These are phyloP conservation scores for Drosophila suboccidentalis DNA, from an alignment of 2,888 invertebrate species.

Conservation along the genomic window DNA sequence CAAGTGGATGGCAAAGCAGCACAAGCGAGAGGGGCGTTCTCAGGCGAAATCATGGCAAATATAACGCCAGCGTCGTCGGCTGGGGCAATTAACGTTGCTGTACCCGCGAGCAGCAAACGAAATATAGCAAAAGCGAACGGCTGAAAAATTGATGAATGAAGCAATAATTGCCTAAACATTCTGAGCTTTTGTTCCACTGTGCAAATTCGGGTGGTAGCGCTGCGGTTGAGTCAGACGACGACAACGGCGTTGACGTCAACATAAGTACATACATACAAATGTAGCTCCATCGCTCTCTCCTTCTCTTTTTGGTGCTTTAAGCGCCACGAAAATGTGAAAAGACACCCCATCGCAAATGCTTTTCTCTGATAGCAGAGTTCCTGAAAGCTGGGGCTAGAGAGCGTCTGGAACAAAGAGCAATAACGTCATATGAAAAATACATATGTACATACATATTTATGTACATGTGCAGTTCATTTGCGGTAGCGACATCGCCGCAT, in stretches of 20 bases:
- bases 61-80: constrained; percentile 21
- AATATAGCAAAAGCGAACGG: constrained; percentile 36
- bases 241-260: constrained; percentile 64
- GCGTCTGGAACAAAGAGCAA: constrained; percentile 14
- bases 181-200: constrained; percentile 65
- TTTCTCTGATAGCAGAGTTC: constrained; percentile 51
- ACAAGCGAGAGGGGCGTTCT: not conserved
- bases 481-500: constrained; percentile 45
- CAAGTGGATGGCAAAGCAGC: constrained; percentile 8
- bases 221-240: constrained; percentile 55
- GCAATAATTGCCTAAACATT: constrained; percentile 57
- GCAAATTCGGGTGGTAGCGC: constrained; percentile 72
- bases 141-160: constrained; percentile 68
- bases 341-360: constrained; percentile 64
- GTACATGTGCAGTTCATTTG: constrained; percentile 51
- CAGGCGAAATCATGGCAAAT: constrained; percentile 30
- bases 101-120: constrained; percentile 28
- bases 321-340: constrained; percentile 42
- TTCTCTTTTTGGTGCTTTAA: constrained; percentile 26
- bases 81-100: constrained; percentile 44
- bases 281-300: constrained; percentile 43
- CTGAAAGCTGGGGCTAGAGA: constrained; percentile 43
- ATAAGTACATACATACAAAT: not conserved
- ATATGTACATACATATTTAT: not conserved
- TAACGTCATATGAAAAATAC: constrained; percentile 7